Percentiles rank a stretch among this genome's conserved stretches.
phyloP scores from a whole-genome alignment of 1,140 invertebrate genomes.

The Drosophila eugracilis region DNA sequence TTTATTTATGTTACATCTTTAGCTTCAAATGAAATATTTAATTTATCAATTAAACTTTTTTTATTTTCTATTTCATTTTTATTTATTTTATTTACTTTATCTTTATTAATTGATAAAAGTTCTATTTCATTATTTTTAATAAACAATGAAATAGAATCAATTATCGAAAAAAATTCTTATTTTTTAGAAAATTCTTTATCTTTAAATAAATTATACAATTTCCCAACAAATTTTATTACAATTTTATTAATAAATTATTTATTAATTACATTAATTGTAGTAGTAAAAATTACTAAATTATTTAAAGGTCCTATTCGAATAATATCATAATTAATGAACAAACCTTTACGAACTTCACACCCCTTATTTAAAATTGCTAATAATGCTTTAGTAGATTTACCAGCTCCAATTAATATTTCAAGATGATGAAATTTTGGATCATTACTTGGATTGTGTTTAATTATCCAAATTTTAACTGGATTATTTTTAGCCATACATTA shows the following conservation, averaged over 20 bases:
- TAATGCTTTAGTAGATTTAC: constrained; percentile 86
- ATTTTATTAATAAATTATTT: constrained; percentile 86
- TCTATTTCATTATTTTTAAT: constrained; percentile 21
- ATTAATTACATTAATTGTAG: constrained; percentile 85
- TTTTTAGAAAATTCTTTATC: constrained; percentile 77
- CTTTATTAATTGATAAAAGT: constrained; percentile 38
- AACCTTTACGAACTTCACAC: constrained; percentile 72
- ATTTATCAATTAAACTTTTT: constrained; percentile 68
- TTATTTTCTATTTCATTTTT: constrained; percentile 26
- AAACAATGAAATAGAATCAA: constrained; percentile 50
- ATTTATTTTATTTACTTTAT: constrained; percentile 28
- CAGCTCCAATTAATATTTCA: constrained; percentile 86
- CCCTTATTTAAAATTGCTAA: constrained; percentile 76
- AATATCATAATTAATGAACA: constrained; percentile 85
- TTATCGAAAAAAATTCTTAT: constrained; percentile 53
- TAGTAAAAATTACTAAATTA: constrained; percentile 85
- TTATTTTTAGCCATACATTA: too few relatives aligned
- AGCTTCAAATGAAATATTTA: constrained; percentile 86
- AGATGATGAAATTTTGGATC: constrained; percentile 73
- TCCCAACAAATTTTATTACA: constrained; percentile 83
- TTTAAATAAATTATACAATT: constrained; percentile 85
- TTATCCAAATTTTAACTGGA: constrained; percentile 87
- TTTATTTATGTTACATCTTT: constrained; percentile 85
- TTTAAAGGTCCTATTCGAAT: constrained; percentile 84
- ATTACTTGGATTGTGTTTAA: constrained; percentile 87